A percentile compares a stretch with the other conserved stretches of the same genome.
These are phyloP conservation scores for Rotaria socialis DNA, from an alignment of 2,888 invertebrate species.

Conservation along the genomic window DNA sequence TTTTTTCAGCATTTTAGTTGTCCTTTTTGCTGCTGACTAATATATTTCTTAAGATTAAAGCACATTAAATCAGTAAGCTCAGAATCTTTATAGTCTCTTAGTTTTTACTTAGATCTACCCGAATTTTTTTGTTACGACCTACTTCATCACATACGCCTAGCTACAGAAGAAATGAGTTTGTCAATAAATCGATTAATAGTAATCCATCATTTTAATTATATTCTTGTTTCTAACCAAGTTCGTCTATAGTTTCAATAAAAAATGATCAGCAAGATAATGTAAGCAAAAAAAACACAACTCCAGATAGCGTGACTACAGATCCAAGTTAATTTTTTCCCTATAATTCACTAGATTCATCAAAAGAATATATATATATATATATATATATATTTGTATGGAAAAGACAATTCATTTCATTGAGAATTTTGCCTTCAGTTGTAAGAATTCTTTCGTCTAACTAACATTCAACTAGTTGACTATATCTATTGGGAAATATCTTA, in stretches of 20 bases:
- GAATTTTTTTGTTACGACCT: not conserved
- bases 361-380: not conserved
- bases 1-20: no score
- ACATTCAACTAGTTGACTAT: not conserved
- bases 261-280: not conserved
- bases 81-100: no score
- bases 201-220: not conserved
- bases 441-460: not conserved
- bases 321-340: not conserved
- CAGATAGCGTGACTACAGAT: not conserved
- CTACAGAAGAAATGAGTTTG: not conserved
- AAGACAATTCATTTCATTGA: not conserved
- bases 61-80: no score
- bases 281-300: not conserved
- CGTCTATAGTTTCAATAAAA: not conserved
- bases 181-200: not conserved
- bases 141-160: not conserved
- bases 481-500: not conserved
- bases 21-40: no score
- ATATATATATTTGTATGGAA: not conserved
- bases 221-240: not conserved
- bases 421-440: not conserved
- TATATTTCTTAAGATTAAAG: no score
- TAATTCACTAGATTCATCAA: not conserved
- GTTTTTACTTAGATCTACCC: no score